phyloP scores from a whole-genome alignment of 2,797 vertebrate genomes.

The Simalia tracyae region DNA sequence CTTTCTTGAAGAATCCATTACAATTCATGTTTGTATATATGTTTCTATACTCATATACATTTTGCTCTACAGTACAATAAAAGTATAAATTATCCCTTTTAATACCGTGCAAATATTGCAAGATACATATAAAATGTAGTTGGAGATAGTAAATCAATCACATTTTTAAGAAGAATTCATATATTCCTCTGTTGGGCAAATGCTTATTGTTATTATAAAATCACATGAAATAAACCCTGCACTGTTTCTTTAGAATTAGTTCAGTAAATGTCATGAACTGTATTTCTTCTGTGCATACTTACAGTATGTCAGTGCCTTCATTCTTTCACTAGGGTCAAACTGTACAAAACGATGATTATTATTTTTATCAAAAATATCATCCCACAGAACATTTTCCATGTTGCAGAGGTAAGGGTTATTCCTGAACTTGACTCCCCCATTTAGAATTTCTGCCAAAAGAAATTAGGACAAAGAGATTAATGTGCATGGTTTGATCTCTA shows the following conservation, averaged over 20 bases:
- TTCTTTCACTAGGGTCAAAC: slow-evolving; percentile 43
- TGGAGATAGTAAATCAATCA: background rate
- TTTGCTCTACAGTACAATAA: background rate
- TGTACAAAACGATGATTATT: slow-evolving; percentile 64
- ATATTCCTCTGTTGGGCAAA: background rate
- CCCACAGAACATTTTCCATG: slow-evolving; percentile 88
- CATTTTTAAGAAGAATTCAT: background rate
- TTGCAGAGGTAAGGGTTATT: slow-evolving; percentile 83
- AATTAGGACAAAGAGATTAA: background rate
- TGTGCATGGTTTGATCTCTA: background rate
- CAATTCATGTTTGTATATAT: slow-evolving; percentile 12
- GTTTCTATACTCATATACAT: background rate
- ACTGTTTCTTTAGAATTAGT: background rate
- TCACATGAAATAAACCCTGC: background rate
- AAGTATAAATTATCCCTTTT: background rate
- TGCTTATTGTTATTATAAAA: background rate
- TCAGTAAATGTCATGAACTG: fast-evolving
- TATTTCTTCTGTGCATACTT: slow-evolving; percentile 60
- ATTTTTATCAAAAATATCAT: slow-evolving; percentile 80
- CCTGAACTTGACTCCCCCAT: slow-evolving; percentile 84
- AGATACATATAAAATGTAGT: background rate
- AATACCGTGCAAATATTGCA: background rate
- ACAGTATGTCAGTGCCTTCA: slow-evolving; percentile 71
- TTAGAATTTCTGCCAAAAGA: slow-evolving; percentile 85
- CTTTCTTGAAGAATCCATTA: background rate